phyloP scores from a whole-genome alignment of 2,888 invertebrate genomes.

The Octonoba sinensis region DNA sequence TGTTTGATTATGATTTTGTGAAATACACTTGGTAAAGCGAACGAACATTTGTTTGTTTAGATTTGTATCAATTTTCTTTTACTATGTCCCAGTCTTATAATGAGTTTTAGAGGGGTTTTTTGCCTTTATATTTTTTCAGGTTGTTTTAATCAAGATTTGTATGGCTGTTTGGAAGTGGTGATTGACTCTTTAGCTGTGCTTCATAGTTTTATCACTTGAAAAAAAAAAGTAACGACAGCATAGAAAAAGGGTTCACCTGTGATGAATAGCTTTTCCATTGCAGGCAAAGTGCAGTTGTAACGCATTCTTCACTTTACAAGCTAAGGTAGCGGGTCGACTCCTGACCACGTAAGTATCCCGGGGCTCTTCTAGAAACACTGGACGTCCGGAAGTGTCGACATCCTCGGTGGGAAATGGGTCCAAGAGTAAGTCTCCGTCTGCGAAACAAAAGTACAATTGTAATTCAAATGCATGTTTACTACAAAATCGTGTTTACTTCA shows the following conservation, averaged over 20 bases:
- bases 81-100: too few relatives aligned
- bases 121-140: too few relatives aligned
- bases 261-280: conserved; percentile 73
- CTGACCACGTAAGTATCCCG: conserved; percentile 91
- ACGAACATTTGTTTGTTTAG: too few relatives aligned
- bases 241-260: conserved; percentile 11
- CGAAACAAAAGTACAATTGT: conserved; percentile 8
- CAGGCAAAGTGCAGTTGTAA: conserved; percentile 91
- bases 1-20: too few relatives aligned
- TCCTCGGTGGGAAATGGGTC: conserved; percentile 62
- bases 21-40: too few relatives aligned
- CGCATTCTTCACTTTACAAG: conserved; percentile 91
- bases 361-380: conserved; percentile 89
- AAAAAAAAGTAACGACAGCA: too few relatives aligned
- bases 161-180: too few relatives aligned
- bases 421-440: conserved; percentile 50
- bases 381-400: conserved; percentile 70
- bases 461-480: neutral
- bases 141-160: too few relatives aligned
- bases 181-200: too few relatives aligned
- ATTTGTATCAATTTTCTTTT: too few relatives aligned
- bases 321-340: conserved; percentile 88
- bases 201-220: too few relatives aligned
- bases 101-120: too few relatives aligned
- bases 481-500: neutral